Evolutionary conservation across 2,797 vertebrate species (phyloP).

Genomic region (Coilia nasus): DNA sequence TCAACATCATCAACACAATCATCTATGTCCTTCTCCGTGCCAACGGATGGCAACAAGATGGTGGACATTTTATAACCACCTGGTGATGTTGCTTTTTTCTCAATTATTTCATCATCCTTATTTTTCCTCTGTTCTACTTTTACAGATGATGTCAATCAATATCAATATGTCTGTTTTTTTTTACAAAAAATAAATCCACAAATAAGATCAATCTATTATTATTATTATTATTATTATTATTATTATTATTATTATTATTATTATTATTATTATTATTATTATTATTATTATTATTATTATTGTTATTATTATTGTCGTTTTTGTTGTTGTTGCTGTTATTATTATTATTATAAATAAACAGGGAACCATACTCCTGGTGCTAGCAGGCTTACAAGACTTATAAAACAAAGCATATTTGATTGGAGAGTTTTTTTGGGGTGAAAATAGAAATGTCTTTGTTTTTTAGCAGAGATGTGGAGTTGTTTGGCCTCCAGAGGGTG

Average conservation of each 20-base stretch:
- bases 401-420: background rate
- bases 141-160: background rate
- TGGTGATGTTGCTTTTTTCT: background rate
- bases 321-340: too few relatives aligned
- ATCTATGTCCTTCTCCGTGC: background rate
- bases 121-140: background rate
- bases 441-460: conserved; percentile 3
- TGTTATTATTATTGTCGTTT: too few relatives aligned
- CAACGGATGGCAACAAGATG: background rate
- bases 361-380: background rate
- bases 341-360: background rate
- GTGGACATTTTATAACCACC: background rate
- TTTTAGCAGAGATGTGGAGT: background rate
- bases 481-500: background rate
- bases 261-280: too few relatives aligned
- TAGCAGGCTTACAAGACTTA: background rate
- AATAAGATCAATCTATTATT: background rate
- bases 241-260: too few relatives aligned
- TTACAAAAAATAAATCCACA: background rate
- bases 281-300: too few relatives aligned
- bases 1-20: background rate
- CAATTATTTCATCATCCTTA: background rate
- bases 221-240: background rate
- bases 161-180: background rate
- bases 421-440: background rate